These are phyloP conservation scores for Eupelmus urozonus DNA, from an alignment of 2,888 invertebrate species.

Conservation along the genomic window DNA sequence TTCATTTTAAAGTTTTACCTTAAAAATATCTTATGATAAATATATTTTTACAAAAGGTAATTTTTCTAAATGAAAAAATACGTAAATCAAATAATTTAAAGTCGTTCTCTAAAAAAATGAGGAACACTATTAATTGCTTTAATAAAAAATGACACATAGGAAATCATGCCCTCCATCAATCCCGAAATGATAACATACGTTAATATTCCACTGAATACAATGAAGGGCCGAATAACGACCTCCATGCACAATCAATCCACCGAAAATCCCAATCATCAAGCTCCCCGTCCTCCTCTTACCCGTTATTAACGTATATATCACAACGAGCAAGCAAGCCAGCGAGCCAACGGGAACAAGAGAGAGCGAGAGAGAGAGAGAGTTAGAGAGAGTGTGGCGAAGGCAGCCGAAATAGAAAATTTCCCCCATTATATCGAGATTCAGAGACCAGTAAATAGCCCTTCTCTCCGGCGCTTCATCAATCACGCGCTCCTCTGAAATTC, in stretches of 20 bases:
- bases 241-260: not conserved
- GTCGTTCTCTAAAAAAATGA: too few species aligned
- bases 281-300: not conserved
- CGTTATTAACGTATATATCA: too few species aligned
- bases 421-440: constrained; percentile 32
- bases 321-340: constrained; percentile 3
- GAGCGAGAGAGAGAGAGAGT: too few species aligned
- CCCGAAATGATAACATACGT: not conserved
- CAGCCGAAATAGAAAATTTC: constrained; percentile 50
- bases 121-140: too few species aligned
- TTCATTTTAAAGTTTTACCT: too few species aligned
- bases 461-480: constrained; percentile 31
- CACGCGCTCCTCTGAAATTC: constrained; percentile 38
- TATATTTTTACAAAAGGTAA: too few species aligned
- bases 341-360: not conserved
- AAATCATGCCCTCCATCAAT: too few species aligned
- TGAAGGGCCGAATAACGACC: not conserved
- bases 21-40: too few species aligned
- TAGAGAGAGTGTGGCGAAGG: too few species aligned
- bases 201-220: not conserved
- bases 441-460: constrained; percentile 14
- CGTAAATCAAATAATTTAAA: too few species aligned
- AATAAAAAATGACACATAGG: too few species aligned
- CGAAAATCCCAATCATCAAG: constrained; percentile 23
- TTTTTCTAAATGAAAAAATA: too few species aligned